These are phyloP conservation scores for Lasioglossum marginatum DNA, from an alignment of 2,888 invertebrate genomes.

Conservation along the genomic window DNA sequence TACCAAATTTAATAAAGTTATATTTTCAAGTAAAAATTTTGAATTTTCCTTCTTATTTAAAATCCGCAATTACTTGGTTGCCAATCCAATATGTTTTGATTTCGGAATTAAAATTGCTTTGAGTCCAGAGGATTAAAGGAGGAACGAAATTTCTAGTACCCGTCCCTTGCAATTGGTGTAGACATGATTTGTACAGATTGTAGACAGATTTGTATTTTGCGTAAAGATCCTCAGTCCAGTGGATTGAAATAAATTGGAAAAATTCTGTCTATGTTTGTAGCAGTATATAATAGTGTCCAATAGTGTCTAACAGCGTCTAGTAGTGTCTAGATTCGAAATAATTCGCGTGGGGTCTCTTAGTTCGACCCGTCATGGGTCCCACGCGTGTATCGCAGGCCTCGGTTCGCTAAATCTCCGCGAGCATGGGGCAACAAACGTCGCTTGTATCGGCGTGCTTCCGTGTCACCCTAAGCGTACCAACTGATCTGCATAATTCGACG, in stretches of 20 bases:
- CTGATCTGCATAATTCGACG: conserved; percentile 80
- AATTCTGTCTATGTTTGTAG: background rate
- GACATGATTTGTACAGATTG: too few relatives aligned
- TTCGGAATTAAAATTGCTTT: too few relatives aligned
- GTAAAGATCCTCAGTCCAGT: background rate
- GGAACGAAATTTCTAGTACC: too few relatives aligned
- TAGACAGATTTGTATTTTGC: background rate
- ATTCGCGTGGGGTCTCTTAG: background rate
- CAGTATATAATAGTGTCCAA: background rate
- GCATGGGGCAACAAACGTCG: conserved; percentile 49
- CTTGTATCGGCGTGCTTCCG: conserved; percentile 53
- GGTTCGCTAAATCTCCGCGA: conserved; percentile 3
- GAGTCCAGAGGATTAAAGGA: too few relatives aligned
- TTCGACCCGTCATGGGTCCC: background rate
- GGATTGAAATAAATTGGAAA: background rate
- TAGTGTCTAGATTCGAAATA: too few relatives aligned
- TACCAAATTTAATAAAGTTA: too few relatives aligned
- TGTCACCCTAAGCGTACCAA: conserved; percentile 66
- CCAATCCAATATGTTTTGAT: too few relatives aligned
- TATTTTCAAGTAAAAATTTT: too few relatives aligned
- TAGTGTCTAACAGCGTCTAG: too few relatives aligned
- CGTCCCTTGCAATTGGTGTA: too few relatives aligned
- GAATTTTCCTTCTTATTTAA: too few relatives aligned
- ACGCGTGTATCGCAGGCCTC: background rate
- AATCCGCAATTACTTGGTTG: too few relatives aligned